Base-by-base conservation (phyloP, 2,888 invertebrate genomes). In the Yponomeuta cagnagella region DNA sequence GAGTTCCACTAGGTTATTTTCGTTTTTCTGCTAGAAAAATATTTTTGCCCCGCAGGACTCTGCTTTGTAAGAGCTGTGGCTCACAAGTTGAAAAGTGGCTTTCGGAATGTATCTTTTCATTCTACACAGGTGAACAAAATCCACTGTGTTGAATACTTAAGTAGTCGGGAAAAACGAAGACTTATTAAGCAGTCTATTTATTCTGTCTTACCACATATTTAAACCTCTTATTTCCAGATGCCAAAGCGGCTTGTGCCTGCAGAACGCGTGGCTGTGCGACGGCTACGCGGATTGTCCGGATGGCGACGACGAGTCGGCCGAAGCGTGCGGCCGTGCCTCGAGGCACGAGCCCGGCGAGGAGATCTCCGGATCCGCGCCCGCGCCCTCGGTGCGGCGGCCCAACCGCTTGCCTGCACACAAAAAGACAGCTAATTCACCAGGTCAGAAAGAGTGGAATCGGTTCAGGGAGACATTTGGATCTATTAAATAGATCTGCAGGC, bases 261-360 rank as follows among this genome's bases (percentile, higher is more conserved):
- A 81, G 23, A 87, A 83, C 69, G 83, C 86, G 4, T 93, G 92
- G 92, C 73, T 89, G 30, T 93, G 93, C 75, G 93, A 93, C 72
- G 93, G 93, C 1, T 92, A 91, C 78, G 77, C 83, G 0, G 93
- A 93, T 79, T 93, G 93, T 72, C 82, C 88, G 0, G 78, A 76
- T 1, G 90, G 88, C 0, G 91, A 91, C 63, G 92, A 92, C 73
- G 92, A 92, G 74, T 72, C 76, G 15, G 52, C 52, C 0, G 79
- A 80, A 2, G 74, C 70, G 15, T 74, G 0, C 66, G 75, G 15
- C 88, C 30, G 64, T 3, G 64, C 8, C 88, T 71, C 31, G 58
- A n/a, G 31, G 43, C 67, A 31, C 23, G 85, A 87, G 69, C 81
- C 76, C 5, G 89, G 86, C 0, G 91, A 90, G 73, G 88, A 90